Conservation (phyloP, 2,797 vertebrate genomes). For the Dicrostonyx torquatus region DNA sequence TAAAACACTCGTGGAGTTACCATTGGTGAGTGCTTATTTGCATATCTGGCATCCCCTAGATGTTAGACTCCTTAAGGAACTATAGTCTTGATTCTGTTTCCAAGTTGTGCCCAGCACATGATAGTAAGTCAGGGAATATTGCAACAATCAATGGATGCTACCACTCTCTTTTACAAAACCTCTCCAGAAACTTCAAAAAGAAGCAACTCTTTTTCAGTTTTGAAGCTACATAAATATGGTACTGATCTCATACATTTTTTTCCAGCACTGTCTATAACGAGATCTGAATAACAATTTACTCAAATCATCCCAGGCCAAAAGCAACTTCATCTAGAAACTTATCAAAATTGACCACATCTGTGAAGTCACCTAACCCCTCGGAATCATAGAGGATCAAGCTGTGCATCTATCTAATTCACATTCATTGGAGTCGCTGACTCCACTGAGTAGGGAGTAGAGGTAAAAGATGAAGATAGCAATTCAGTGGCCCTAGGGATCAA, state of each 20-base stretch:
- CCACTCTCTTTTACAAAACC: slow-evolving; percentile 18
- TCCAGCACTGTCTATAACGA: not conserved
- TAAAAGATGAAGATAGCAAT: slow-evolving; percentile 38
- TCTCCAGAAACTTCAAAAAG: slow-evolving; percentile 40
- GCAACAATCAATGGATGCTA: not conserved
- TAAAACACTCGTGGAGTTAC: not conserved
- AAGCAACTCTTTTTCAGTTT: not conserved
- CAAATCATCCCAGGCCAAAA: not conserved
- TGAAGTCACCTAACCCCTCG: slow-evolving; percentile 41
- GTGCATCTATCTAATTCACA: slow-evolving; percentile 44
- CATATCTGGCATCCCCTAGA: not conserved
- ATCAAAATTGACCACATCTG: slow-evolving; percentile 36
- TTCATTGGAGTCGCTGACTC: slow-evolving; percentile 33
- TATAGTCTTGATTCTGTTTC: not conserved
- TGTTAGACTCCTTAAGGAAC: not conserved
- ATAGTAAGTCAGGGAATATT: slow-evolving; percentile 1
- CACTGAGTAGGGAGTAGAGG: not conserved
- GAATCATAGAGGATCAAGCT: slow-evolving; percentile 15
- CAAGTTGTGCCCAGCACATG: not conserved
- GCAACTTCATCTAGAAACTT: slow-evolving; percentile 56
- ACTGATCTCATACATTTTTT: slow-evolving; percentile 16
- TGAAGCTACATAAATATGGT: slow-evolving; percentile 30
- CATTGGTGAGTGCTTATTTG: not conserved
- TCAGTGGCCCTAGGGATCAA: slow-evolving; percentile 10
- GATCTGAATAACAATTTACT: slow-evolving; percentile 25